A percentile compares a stretch with the other conserved stretches of the same genome.
phyloP scores from a whole-genome alignment of 2,113 vertebrate genomes.

The Ramphastos sulfuratus region DNA sequence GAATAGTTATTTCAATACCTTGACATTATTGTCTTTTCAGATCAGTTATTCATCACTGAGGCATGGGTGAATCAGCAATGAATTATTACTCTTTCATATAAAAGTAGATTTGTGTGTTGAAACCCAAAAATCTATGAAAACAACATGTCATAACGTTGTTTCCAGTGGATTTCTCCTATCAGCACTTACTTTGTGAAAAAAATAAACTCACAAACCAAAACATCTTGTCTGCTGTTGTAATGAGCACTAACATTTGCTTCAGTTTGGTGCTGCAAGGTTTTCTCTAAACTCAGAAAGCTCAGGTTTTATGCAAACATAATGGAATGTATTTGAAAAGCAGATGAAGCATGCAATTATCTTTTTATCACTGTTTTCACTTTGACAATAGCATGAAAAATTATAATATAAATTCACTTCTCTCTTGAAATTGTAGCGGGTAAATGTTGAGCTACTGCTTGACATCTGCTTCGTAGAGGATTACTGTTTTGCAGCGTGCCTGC shows the following conservation, averaged over 20 bases:
- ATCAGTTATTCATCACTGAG: not conserved
- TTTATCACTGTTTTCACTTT: not conserved
- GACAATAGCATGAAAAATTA: not conserved
- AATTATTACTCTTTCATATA: not conserved
- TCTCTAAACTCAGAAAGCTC: not conserved
- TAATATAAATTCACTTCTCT: not conserved
- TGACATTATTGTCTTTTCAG: not conserved
- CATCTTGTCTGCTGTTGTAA: not conserved
- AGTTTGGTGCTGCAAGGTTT: not conserved
- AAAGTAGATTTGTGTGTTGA: not conserved
- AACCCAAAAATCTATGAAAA: not conserved
- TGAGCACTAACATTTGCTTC: not conserved
- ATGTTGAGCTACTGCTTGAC: not conserved
- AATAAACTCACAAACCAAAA: not conserved
- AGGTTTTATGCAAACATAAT: not conserved
- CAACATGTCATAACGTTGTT: not conserved
- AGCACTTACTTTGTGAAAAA: not conserved
- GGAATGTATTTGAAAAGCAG: not conserved
- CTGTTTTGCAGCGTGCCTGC: not conserved
- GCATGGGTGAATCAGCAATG: not conserved
- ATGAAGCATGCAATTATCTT: not conserved
- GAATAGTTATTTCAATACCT: not conserved
- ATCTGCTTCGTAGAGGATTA: not conserved
- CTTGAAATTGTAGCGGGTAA: not conserved
- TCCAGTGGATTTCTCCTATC: not conserved